A percentile compares a stretch with the other conserved stretches of the same genome.
Conservation (phyloP, 1,140 invertebrate genomes). For the Hyles euphorbiae region DNA sequence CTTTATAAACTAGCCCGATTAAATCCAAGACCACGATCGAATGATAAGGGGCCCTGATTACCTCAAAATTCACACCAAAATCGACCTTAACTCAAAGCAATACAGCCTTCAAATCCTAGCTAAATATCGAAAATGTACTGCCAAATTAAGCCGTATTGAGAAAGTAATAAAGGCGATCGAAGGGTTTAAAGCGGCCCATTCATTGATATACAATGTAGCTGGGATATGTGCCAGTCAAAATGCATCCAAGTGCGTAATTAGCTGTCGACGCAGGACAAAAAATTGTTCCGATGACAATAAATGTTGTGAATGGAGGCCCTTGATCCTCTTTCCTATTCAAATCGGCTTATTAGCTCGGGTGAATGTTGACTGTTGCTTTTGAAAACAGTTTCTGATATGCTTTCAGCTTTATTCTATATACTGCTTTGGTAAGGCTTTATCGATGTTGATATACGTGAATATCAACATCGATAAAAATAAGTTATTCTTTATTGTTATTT, state of each 20-base stretch:
- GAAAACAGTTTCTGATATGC: background rate
- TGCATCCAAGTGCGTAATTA: slow-evolving; percentile 63
- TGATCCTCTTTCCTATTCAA: slow-evolving; percentile 44
- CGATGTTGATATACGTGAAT: no score
- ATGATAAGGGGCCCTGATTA: slow-evolving; percentile 2
- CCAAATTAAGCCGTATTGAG: no score
- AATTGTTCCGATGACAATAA: slow-evolving; percentile 46
- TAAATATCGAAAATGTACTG: no score
- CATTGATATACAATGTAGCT: slow-evolving; percentile 10
- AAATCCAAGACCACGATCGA: slow-evolving; percentile 23
- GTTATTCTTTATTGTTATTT: no score
- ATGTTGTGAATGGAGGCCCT: slow-evolving; percentile 36
- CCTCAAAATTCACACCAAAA: no score
- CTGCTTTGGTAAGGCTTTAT: no score
- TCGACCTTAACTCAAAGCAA: no score
- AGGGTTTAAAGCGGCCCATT: background rate
- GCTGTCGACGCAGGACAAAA: slow-evolving; percentile 52
- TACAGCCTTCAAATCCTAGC: no score
- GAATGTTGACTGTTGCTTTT: slow-evolving; percentile 1
- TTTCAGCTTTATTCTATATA: no score
- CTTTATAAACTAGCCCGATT: slow-evolving; percentile 37
- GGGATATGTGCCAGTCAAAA: slow-evolving; percentile 28
- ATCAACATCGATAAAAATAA: no score
- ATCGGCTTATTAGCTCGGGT: slow-evolving; percentile 1
- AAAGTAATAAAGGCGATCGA: no score